A percentile compares a stretch with the other conserved stretches of the same genome.
These are phyloP conservation scores for Eurypyga helias DNA, from an alignment of 2,113 vertebrate species.

Conservation along the genomic window DNA sequence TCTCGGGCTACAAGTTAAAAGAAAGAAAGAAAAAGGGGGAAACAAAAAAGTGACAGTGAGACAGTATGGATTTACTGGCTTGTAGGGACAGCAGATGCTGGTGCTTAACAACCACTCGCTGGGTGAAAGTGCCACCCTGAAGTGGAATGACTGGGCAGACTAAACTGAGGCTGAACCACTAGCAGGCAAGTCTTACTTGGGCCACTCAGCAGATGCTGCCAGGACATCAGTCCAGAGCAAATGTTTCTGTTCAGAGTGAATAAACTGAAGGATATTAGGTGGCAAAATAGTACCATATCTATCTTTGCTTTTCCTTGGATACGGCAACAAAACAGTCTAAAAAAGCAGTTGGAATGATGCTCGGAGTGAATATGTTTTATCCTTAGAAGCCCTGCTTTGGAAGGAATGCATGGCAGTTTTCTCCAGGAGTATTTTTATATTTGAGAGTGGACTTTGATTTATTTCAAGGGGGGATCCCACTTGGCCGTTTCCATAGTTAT, in stretches of 20 bases:
- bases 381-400: not conserved
- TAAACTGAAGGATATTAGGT: slow-evolving; percentile 4
- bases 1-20: not conserved
- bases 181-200: not conserved
- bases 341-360: not conserved
- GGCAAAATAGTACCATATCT: not conserved
- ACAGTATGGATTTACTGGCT: not conserved
- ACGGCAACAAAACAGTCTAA: slow-evolving; percentile 15
- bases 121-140: not conserved
- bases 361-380: not conserved
- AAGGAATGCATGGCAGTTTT: not conserved
- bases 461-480: not conserved
- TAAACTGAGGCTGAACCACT: not conserved
- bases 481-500: not conserved
- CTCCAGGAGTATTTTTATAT: not conserved
- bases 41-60: not conserved
- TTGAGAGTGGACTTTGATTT: not conserved
- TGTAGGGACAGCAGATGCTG: not conserved
- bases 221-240: slow-evolving; percentile 27
- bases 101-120: not conserved
- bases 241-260: slow-evolving; percentile 9
- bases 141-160: not conserved
- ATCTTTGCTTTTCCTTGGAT: slow-evolving; percentile 33
- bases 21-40: not conserved
- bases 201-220: not conserved